These are phyloP conservation scores for Macrobrachium rosenbergii DNA, from an alignment of 1,140 invertebrate species.

Conservation along the genomic window DNA sequence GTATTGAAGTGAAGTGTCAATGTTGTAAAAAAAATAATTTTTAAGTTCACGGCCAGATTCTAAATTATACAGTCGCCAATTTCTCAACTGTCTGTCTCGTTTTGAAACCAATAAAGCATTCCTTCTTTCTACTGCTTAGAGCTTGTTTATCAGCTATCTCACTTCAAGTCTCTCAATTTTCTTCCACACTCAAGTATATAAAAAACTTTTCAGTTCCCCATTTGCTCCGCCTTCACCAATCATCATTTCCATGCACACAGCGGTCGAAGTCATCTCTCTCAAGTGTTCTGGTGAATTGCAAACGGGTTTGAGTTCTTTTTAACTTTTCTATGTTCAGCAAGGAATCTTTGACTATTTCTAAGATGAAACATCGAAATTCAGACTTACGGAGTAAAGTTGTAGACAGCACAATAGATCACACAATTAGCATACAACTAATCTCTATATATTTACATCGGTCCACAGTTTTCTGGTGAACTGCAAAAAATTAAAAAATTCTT, in stretches of 20 bases:
- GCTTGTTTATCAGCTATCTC: no score
- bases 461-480: conserved; percentile 48
- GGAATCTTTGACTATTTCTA: conserved; percentile 60
- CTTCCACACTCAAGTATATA: no score
- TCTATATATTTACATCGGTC: conserved; percentile 58
- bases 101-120: no score
- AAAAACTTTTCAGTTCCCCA: no score
- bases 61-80: no score
- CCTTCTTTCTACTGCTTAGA: no score
- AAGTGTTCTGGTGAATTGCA: conserved; percentile 37
- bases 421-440: conserved; percentile 60
- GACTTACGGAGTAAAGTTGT: conserved; percentile 56
- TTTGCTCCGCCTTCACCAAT: background rate
- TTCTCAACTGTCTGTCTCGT: no score
- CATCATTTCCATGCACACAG: conserved; percentile 4
- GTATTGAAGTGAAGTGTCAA: no score
- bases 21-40: no score
- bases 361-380: conserved; percentile 61
- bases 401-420: conserved; percentile 63
- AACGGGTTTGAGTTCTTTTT: conserved; percentile 41
- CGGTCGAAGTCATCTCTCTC: background rate
- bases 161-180: no score
- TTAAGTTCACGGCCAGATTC: no score
- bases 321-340: conserved; percentile 44
- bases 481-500: conserved; percentile 25